Conservation (phyloP, 2,797 vertebrate species). For the Dendrocincla tyrannina region DNA sequence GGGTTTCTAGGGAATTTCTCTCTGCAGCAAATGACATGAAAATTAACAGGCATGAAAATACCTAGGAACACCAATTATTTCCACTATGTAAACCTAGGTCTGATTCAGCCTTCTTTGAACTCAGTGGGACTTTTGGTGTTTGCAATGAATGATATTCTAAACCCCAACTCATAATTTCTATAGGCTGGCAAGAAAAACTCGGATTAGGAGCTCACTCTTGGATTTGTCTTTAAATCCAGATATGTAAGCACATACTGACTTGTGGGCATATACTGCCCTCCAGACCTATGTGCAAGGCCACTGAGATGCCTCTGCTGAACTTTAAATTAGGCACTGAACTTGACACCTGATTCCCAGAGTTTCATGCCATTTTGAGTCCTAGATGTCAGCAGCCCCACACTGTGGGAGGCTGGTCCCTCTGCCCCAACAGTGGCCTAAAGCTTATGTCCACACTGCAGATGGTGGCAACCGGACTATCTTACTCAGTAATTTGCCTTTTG, state of each 20-base stretch:
- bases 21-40: not conserved
- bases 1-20: not conserved
- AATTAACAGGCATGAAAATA: not conserved
- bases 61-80: not conserved
- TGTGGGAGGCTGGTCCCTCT: not conserved
- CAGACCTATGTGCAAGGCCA: not conserved
- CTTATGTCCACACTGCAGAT: not conserved
- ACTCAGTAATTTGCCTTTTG: not conserved
- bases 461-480: not conserved
- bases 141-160: not conserved
- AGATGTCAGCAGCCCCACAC: not conserved
- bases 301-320: not conserved
- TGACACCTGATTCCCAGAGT: not conserved
- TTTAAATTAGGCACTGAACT: not conserved
- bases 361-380: not conserved
- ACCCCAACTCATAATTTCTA: not conserved
- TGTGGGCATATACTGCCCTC: not conserved
- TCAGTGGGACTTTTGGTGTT: not conserved
- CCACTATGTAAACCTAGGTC: not conserved
- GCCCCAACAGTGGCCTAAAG: not conserved
- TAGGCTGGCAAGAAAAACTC: not conserved
- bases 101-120: not conserved
- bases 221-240: not conserved
- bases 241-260: not conserved
- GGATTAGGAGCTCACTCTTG: not conserved